These are phyloP conservation scores for Bimastos eiseni DNA, from an alignment of 2,888 invertebrate genomes.

Conservation along the genomic window DNA sequence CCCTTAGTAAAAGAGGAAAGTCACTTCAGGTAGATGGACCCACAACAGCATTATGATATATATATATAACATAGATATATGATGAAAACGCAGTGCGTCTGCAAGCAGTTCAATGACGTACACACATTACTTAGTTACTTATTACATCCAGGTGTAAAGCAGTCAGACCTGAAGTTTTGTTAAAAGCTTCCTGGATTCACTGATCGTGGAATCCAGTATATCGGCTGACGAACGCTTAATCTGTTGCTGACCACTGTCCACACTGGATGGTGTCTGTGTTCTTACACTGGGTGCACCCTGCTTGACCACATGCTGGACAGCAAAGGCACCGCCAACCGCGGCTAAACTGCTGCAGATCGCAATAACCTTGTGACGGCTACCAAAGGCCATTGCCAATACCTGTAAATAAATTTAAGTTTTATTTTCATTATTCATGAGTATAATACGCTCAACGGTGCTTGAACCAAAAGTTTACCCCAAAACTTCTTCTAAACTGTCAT, in stretches of 20 bases:
- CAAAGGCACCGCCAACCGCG: constrained; percentile 14
- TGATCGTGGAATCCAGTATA: neutral
- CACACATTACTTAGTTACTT: neutral
- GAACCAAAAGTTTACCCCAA: too few relatives aligned
- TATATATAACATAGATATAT: too few relatives aligned
- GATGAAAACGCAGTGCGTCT: too few relatives aligned
- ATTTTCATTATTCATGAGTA: too few relatives aligned
- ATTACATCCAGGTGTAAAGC: neutral
- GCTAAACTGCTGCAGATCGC: neutral
- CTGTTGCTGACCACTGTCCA: neutral
- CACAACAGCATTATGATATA: too few relatives aligned
- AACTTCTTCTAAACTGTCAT: too few relatives aligned
- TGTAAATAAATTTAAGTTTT: neutral
- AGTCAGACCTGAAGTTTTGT: neutral
- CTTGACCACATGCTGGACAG: constrained; percentile 2
- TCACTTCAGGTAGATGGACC: too few relatives aligned
- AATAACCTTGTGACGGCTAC: neutral
- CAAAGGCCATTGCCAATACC: neutral
- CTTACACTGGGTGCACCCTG: neutral
- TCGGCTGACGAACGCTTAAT: neutral
- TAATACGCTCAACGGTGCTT: too few relatives aligned
- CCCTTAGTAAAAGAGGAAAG: too few relatives aligned
- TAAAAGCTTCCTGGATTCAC: neutral
- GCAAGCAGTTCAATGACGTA: too few relatives aligned
- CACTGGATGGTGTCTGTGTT: neutral